Conservation (phyloP, 2,888 invertebrate genomes). For the Drosophila mimica region DNA sequence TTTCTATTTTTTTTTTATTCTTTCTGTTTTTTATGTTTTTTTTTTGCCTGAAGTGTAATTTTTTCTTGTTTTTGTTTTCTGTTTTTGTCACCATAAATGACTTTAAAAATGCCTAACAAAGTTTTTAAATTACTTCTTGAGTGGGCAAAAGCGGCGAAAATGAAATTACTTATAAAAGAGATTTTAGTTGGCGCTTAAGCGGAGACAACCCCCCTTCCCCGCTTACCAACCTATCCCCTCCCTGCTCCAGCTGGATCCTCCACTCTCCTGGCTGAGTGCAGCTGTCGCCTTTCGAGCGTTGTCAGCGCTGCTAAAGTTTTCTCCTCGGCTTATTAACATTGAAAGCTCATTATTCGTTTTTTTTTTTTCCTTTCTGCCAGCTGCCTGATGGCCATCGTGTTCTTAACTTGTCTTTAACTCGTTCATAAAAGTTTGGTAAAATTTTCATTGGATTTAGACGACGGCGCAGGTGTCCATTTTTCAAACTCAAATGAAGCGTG, state of each 20-base stretch:
- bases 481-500: conserved; percentile 33
- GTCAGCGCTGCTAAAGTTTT: conserved; percentile 39
- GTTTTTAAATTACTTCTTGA: conserved; percentile 78
- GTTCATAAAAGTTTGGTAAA: conserved; percentile 70
- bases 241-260: not conserved
- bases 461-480: conserved; percentile 69
- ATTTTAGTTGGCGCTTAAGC: conserved; percentile 56
- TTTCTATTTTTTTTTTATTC: conserved; percentile 29
- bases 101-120: conserved; percentile 78
- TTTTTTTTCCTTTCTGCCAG: conserved; percentile 29
- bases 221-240: not conserved
- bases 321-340: conserved; percentile 78
- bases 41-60: conserved; percentile 12
- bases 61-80: conserved; percentile 31
- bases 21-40: conserved; percentile 26
- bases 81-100: conserved; percentile 66
- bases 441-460: conserved; percentile 75
- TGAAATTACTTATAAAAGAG: conserved; percentile 74
- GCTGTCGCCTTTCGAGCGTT: conserved; percentile 48
- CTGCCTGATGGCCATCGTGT: conserved; percentile 24
- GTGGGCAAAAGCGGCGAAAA: conserved; percentile 60
- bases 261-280: conserved; percentile 32
- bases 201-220: not conserved
- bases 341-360: conserved; percentile 81
- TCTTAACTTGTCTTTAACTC: conserved; percentile 62